Evolutionary conservation across 2,888 invertebrate species (phyloP), one percentile per base, ranked within the genome.

Genomic region (Lepas anatifera): DNA sequence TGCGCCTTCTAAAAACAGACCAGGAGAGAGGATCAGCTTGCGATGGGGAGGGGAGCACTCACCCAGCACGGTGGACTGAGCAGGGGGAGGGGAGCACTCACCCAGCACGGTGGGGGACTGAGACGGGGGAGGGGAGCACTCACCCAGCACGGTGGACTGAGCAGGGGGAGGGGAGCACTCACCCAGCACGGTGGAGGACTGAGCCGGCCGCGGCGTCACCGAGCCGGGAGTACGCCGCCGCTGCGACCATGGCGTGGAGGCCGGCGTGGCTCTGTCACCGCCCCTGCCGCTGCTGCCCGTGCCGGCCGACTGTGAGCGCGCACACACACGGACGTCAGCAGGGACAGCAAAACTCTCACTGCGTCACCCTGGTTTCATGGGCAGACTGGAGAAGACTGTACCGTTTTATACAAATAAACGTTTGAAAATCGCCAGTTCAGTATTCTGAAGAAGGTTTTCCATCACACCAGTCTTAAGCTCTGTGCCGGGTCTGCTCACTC

Each of bases 121-220:
- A 6, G 7, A 7, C 25, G 6, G n/a, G 7, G 0, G 7, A 1
- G 13, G n/a, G 1, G 6, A 13, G 0, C 8, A 13, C 27, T 29
- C 22, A 22, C 29, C 11, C 11, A 27, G 11, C 27, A 50, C 50
- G 7, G 6, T n/a, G 29, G 7, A 13, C 2, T 6, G 2, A 25
- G 7, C 48, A 48, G n/a, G 16, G 7, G 29, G 3, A 8, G 11
- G 10, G 16, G 6, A 3, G 27, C 18, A n/a, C 32, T 58, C 58
- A 58, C 58, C 58, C 1, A 58, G 3, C 8, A 58, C 29, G 22
- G 58, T 35, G 7, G 58, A 58, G 16, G 58, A 18, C 32, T 58
- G 58, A 16, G 22, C 32, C 10, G 58, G 58, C 3, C 58, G 29
- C 16, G 32, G 58, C 2, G 58, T 32, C 18, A 58, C 58, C 2